phyloP scores from a whole-genome alignment of 2,797 vertebrate species.

The Neomorphus geoffroyi region DNA sequence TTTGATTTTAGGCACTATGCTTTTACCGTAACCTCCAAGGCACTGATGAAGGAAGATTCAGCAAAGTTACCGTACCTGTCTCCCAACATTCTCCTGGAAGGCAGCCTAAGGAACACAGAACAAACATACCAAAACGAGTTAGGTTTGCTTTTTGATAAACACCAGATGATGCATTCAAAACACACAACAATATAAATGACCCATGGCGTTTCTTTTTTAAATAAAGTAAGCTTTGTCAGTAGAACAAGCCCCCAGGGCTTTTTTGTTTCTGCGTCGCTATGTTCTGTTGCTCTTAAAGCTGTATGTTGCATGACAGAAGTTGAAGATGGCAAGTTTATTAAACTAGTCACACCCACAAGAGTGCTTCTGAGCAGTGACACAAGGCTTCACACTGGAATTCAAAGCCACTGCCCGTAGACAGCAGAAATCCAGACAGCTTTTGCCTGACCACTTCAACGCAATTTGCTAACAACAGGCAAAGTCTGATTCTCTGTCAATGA shows the following conservation, averaged over 20 bases:
- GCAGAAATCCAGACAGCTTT: not conserved
- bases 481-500: not conserved
- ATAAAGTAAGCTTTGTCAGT: slow-evolving; percentile 67
- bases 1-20: slow-evolving; percentile 30
- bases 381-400: not conserved
- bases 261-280: slow-evolving; percentile 32
- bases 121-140: slow-evolving; percentile 73
- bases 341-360: slow-evolving; percentile 22
- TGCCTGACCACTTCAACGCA: not conserved
- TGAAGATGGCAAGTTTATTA: slow-evolving; percentile 49
- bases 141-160: slow-evolving; percentile 73
- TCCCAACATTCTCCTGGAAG: slow-evolving; percentile 99
- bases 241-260: slow-evolving; percentile 44
- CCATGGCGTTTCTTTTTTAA: slow-evolving; percentile 75
- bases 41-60: slow-evolving; percentile 58
- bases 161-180: slow-evolving; percentile 70
- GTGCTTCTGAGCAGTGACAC: not conserved
- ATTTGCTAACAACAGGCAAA: not conserved
- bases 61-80: slow-evolving; percentile 88
- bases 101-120: slow-evolving; percentile 88
- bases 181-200: slow-evolving; percentile 69
- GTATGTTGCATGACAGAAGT: not conserved
- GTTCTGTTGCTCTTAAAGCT: slow-evolving; percentile 36
- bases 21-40: slow-evolving; percentile 32
- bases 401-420: not conserved